Evolutionary conservation across 2,113 vertebrate species (phyloP), one percentile per base, ranked within the genome.

Genomic region (Oncorhynchus masou): DNA sequence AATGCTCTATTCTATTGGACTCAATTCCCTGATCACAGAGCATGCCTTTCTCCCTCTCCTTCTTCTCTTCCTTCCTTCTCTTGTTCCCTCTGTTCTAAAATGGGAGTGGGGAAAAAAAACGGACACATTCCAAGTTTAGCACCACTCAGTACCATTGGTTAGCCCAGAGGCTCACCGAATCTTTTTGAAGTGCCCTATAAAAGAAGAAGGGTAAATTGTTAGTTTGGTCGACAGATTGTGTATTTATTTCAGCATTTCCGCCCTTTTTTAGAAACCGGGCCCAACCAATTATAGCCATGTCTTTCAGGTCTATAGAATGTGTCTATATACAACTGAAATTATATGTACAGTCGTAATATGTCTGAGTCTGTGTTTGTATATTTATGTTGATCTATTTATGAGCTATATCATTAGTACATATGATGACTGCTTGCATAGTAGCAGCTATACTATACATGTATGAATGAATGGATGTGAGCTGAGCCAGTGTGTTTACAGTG

Each of bases 101-200:
- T 62, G 81, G 51, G 31, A 72, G 39, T 45, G 72, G 66, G 73
- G 80, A 90, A 91, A 45, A 9, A 88, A 48, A 66, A 59, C 69
- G 34, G 27, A 72, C 83, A 78, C 79, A 76, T 75, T 91, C 87
- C 90, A 90, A 83, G 77, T 91, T 91, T 92, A 88, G 89, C 88
- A 77, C 64, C 84, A 72, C 76, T 77, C 75, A 20, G 80, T 75
- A 83, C 76, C 76, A 84, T 86, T 83, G 82, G 83, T 86, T 81
- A 89, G 78, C 90, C 85, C 80, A 72, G 69, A 71, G 76, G 70
- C 83, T 90, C 80, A 24, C 76, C 89, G 90, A 85, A 90, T 83
- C 87, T 54, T 91, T 91, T 86, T 84, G 64, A 87, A 85, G 71
- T 84, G 79, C 82, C 88, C 77, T 70, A 80, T 83, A 91, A 84